Evolutionary conservation across 2,797 vertebrate genomes (phyloP).

Genomic region (Phataginus tricuspis): DNA sequence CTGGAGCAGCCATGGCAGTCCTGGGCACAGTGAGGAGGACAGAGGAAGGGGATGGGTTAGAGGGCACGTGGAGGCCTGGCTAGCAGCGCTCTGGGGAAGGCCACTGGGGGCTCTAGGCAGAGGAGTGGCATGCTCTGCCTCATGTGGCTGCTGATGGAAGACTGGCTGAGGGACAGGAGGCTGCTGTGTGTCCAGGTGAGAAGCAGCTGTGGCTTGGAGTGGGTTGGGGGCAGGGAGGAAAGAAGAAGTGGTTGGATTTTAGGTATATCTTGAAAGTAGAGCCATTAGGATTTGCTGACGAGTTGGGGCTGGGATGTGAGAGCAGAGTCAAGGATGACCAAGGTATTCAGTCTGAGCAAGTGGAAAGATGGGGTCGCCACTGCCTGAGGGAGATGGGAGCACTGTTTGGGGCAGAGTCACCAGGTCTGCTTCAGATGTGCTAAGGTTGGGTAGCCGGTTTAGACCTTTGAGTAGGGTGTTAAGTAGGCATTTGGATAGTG

Average conservation of each 20-base stretch:
- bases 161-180: neutral
- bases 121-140: neutral
- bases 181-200: neutral
- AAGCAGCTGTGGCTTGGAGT: neutral
- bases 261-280: slow-evolving; percentile 12
- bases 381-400: neutral
- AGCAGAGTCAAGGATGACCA: neutral
- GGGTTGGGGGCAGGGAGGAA: neutral
- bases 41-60: neutral
- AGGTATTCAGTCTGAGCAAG: neutral
- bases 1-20: neutral
- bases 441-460: neutral
- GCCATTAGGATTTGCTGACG: neutral
- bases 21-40: neutral
- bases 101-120: neutral
- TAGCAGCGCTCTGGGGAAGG: neutral
- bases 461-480: neutral
- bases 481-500: neutral
- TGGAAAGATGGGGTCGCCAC: neutral
- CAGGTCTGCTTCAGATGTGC: neutral
- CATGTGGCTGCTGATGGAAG: neutral
- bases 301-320: neutral
- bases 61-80: neutral
- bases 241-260: neutral
- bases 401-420: neutral